Evolutionary conservation across 2,113 vertebrate genomes (phyloP).

Genomic region (Crotalus viridis): DNA sequence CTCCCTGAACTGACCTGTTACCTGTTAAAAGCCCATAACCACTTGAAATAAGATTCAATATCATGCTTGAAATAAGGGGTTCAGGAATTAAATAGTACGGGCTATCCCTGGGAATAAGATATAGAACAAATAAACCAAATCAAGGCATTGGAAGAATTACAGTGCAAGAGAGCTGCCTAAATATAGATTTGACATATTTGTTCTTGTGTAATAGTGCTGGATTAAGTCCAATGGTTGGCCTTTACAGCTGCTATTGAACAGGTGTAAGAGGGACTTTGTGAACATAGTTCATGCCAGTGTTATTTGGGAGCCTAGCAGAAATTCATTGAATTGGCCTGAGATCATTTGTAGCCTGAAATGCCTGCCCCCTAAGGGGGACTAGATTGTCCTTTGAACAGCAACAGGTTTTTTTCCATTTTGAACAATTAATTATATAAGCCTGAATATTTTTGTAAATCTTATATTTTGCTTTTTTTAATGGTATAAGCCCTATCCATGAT

Average conservation of each 20-base stretch:
- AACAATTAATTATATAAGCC: background rate
- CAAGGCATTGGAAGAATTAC: background rate
- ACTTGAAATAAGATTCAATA: background rate
- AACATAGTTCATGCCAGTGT: slow-evolving; percentile 25
- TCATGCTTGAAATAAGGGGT: background rate
- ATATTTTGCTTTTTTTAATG: background rate
- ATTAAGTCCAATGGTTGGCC: slow-evolving; percentile 45
- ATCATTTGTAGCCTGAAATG: slow-evolving; percentile 6
- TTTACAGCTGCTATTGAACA: slow-evolving; percentile 58
- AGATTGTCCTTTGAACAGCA: background rate
- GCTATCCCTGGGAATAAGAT: background rate
- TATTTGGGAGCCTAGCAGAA: slow-evolving; percentile 26
- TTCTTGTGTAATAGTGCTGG: slow-evolving; percentile 49
- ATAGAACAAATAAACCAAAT: background rate
- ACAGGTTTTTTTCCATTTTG: background rate
- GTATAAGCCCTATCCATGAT: background rate
- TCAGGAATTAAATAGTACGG: background rate
- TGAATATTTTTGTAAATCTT: background rate
- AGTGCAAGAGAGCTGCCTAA: slow-evolving; percentile 45
- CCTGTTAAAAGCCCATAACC: background rate
- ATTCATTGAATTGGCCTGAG: slow-evolving; percentile 18
- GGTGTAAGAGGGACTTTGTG: slow-evolving; percentile 41
- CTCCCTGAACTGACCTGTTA: background rate
- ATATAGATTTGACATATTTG: slow-evolving; percentile 35
- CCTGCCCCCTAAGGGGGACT: slow-evolving; percentile 1